Evolutionary conservation across 2,113 vertebrate genomes (phyloP).

Genomic region (Ramphastos sulfuratus): DNA sequence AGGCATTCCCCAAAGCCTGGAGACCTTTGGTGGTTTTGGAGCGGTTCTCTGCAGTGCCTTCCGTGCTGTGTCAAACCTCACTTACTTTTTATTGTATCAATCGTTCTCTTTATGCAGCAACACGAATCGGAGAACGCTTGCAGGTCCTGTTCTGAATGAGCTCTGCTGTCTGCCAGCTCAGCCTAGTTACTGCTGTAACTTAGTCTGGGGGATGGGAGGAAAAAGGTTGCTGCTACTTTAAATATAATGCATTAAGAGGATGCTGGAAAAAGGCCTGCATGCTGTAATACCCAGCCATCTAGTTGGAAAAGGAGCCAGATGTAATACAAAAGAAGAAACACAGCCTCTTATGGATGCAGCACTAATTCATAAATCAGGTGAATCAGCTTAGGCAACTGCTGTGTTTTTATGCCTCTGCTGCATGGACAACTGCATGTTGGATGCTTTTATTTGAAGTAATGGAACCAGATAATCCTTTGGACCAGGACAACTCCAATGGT

Average conservation of each 20-base stretch:
- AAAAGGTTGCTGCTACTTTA: slow-evolving; percentile 81
- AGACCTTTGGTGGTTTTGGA: background rate
- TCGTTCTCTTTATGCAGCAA: slow-evolving; percentile 53
- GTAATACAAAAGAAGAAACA: slow-evolving; percentile 79
- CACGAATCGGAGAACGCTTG: slow-evolving; percentile 2
- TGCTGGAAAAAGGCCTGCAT: slow-evolving; percentile 79
- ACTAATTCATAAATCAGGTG: slow-evolving; percentile 79
- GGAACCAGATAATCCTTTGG: slow-evolving; percentile 77
- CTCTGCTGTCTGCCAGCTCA: slow-evolving; percentile 61
- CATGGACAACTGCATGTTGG: slow-evolving; percentile 74
- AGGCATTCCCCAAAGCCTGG: slow-evolving; percentile 37
- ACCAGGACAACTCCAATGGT: slow-evolving; percentile 81
- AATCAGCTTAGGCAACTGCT: slow-evolving; percentile 70
- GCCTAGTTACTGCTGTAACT: slow-evolving; percentile 65
- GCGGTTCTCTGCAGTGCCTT: background rate
- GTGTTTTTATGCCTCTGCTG: slow-evolving; percentile 65
- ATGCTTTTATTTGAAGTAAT: slow-evolving; percentile 74
- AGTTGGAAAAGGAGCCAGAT: slow-evolving; percentile 79
- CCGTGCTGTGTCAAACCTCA: slow-evolving; percentile 21
- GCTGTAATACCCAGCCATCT: slow-evolving; percentile 78
- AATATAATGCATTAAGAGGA: slow-evolving; percentile 78
- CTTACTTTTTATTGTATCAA: slow-evolving; percentile 61
- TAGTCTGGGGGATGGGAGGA: slow-evolving; percentile 68
- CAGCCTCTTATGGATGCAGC: slow-evolving; percentile 77
- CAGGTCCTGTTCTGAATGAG: slow-evolving; percentile 61